Evolutionary conservation across 2,888 invertebrate species (phyloP), one percentile per base, ranked within the genome.

Genomic region (Heteromyza rotundicornis): DNA sequence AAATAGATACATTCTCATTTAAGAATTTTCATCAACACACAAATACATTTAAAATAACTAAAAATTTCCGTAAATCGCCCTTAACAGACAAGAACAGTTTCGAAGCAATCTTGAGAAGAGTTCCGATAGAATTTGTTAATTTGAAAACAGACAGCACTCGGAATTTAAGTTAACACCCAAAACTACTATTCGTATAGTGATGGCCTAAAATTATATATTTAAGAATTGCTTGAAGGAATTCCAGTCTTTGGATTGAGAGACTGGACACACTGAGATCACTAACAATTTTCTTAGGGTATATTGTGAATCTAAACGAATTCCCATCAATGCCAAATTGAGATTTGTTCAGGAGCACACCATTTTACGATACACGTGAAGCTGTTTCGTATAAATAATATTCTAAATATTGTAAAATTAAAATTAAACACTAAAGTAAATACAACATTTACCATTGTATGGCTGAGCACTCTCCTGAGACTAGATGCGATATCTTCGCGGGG

Each of bases 381-480:
- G 32, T 32, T 5, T 5, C 32, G 32, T 32, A 32, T 32, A 32
- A 32, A 32, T 32, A 32, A 32, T 32, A 32, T 32, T 32, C 32
- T 32, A 32, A 32, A 32, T 32, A 32, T 32, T 32, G 12, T 12
- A 12, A 32, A 32, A 32, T 8, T 32, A 32, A 32, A 32, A 12
- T 8, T 8, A 5, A 32, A 32, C 5, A 8, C 5, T 8, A 32
- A 32, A 32, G 12, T 32, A 32, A 32, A 32, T 8, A 32, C 5
- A 32, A 32, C 32, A 32, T 12, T 32, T 5, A 32, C 7, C 32
- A 32, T 12, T 32, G 47, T 23, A 44, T 36, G 24, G n/a, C n/a
- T 49, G 20, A 36, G 51, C 17, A 23, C 5, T 51, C 36, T 35
- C 22, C 50, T 58, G 35, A 51, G 51, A 23, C 16, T 20, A 24